Evolutionary conservation across 35 echinoderm and acorn worm genomes (phyloP), one percentile per base, ranked within the genome.

Genomic region (Chiridota heheva): DNA sequence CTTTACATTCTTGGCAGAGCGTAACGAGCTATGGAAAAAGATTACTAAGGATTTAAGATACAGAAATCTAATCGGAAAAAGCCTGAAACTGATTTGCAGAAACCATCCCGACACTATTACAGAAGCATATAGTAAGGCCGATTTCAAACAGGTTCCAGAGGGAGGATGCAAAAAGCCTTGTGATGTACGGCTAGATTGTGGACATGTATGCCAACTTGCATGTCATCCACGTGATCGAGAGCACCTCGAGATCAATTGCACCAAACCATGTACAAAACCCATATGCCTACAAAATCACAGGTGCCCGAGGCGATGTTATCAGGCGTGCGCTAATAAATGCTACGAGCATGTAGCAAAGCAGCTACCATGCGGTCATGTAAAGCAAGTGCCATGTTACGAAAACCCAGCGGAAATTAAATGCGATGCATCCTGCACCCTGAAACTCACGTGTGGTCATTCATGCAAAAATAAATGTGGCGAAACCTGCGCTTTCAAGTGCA

Each of bases 81-180:
- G 30, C 29, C 42, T 97, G 40, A 61, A 47, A 32, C 42, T 97
- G 60, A 31, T 55, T 36, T 97, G 88, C 63, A 48, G 82, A 31
- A 97, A 97, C 69, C 94, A 97, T 58, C 79, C 88, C 18, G 58
- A 67, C 5, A 88, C 48, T 12, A 22, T 17, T n/a, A 80, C 70
- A 24, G 71, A 87, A 37, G 81, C 84, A n/a, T 41, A 37, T 15
- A 35, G 3, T 4, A 4, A 35, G 31, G 58, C 81, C 6, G 94
- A 97, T 68, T 97, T 97, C 34, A 70, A 15, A 12, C 66, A 78
- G 4, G 78, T 83, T 2, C 84, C 94, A 2, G 94, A 97, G 62
- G 94, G 88, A 16, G 94, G 94, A 15, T 97, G 94, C 53, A 87
- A 25, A 27, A 41, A 58, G 27, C 84, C 89, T 15, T 97, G 94